A percentile compares a stretch with the other conserved stretches of the same genome.
phyloP scores from a whole-genome alignment of 2,113 vertebrate genomes.

The Stegostoma tigrinum region DNA sequence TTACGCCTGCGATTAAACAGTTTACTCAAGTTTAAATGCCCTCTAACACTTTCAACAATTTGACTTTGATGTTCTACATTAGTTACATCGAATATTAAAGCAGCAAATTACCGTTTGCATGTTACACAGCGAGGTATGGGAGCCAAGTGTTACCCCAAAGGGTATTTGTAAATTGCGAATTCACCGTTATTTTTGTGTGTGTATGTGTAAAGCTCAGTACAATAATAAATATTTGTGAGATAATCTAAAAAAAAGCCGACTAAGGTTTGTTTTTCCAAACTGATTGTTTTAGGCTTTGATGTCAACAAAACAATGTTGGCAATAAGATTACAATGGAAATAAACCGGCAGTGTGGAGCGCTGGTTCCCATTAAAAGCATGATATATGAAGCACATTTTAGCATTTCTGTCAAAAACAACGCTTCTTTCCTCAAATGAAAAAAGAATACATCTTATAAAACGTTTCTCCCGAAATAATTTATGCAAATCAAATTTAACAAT shows the following conservation, averaged over 20 bases:
- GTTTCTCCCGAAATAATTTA: conserved; percentile 36
- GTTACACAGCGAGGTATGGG: background rate
- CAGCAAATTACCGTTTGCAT: conserved; percentile 14
- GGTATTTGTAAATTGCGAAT: background rate
- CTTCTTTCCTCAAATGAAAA: conserved; percentile 35
- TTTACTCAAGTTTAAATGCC: conserved; percentile 22
- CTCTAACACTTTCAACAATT: background rate
- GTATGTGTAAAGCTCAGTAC: conserved; percentile 38
- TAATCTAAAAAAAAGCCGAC: conserved; percentile 37
- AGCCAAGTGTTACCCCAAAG: conserved; percentile 15
- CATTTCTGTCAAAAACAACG: conserved; percentile 36
- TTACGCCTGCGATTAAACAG: background rate
- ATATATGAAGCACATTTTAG: conserved; percentile 27
- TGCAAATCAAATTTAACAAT: conserved; percentile 37
- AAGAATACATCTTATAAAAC: conserved; percentile 24
- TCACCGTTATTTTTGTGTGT: background rate
- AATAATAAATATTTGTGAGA: conserved; percentile 41
- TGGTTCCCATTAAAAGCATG: conserved; percentile 38
- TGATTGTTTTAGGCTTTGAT: conserved; percentile 32
- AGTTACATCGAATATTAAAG: background rate
- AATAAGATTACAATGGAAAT: conserved; percentile 41
- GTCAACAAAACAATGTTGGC: conserved; percentile 17
- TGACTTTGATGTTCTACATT: background rate
- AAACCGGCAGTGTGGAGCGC: conserved; percentile 38
- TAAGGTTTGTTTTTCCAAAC: conserved; percentile 20